Conservation (phyloP, 2,888 invertebrate genomes). For the Mylabris sibirica region DNA sequence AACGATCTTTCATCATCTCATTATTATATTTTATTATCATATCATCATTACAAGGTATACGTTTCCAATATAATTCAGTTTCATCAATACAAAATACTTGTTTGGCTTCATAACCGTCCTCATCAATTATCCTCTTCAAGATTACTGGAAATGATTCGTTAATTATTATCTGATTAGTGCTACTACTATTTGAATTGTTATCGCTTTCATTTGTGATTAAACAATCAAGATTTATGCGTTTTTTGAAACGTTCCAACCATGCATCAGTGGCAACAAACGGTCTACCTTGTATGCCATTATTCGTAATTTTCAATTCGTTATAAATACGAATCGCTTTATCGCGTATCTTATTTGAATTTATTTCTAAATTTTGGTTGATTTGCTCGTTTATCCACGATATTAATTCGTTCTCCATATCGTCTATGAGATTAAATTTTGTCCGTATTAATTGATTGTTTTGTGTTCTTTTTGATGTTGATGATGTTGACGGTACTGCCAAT, state of each 20-base stretch:
- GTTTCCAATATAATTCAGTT: background rate
- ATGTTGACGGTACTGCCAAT: background rate
- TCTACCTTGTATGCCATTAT: background rate
- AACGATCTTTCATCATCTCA: background rate
- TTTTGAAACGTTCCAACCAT: conserved; percentile 5
- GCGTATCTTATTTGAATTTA: background rate
- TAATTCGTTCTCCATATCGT: background rate
- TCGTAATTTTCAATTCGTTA: background rate
- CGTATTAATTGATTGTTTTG: no score
- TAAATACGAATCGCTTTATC: background rate
- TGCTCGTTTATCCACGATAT: background rate
- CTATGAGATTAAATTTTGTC: background rate
- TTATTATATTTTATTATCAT: background rate
- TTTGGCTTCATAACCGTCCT: background rate
- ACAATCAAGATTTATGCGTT: no score
- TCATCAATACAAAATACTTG: background rate
- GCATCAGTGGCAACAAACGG: background rate
- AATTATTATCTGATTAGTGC: background rate
- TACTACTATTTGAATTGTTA: background rate
- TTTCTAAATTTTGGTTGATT: background rate
- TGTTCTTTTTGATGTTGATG: background rate
- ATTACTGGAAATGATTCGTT: background rate
- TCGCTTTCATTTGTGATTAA: no score
- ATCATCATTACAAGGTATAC: background rate
- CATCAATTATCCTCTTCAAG: background rate